Conservation (phyloP, 2,113 vertebrate genomes). For the Charina bottae region DNA sequence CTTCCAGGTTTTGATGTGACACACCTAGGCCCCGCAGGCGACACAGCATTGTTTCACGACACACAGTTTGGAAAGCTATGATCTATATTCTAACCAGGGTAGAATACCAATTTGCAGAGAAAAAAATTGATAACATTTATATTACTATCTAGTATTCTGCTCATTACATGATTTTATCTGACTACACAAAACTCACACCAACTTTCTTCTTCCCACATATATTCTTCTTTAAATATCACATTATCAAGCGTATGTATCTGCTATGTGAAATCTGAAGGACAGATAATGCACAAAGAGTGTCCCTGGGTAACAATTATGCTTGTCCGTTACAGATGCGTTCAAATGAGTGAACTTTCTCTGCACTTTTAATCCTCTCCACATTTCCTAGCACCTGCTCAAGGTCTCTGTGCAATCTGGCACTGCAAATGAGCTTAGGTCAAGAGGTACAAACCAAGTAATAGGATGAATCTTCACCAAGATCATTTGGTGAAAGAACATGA, state of each 20-base stretch:
- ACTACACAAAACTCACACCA: neutral
- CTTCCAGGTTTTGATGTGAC: no score
- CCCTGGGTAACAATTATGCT: neutral
- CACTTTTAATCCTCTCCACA: neutral
- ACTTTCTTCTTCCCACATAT: neutral
- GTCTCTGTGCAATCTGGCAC: neutral
- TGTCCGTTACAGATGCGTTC: neutral
- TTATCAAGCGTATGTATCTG: neutral
- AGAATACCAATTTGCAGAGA: neutral
- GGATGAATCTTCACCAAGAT: neutral
- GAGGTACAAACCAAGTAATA: neutral
- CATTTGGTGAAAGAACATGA: neutral
- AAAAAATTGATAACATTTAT: neutral
- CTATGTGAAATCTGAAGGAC: neutral
- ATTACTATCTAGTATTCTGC: neutral
- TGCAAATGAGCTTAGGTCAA: neutral
- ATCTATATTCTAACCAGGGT: neutral
- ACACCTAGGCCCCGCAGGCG: no score
- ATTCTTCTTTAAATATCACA: neutral
- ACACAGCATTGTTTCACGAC: no score
- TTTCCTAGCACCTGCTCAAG: conserved; percentile 5
- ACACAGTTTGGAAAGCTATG: no score
- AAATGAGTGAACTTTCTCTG: neutral
- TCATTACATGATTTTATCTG: neutral
- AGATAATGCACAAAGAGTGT: neutral